Percentiles rank a stretch among this genome's conserved stretches.
These are phyloP conservation scores for Stictocephala bisonia DNA, from an alignment of 2,888 invertebrate species.

Conservation along the genomic window DNA sequence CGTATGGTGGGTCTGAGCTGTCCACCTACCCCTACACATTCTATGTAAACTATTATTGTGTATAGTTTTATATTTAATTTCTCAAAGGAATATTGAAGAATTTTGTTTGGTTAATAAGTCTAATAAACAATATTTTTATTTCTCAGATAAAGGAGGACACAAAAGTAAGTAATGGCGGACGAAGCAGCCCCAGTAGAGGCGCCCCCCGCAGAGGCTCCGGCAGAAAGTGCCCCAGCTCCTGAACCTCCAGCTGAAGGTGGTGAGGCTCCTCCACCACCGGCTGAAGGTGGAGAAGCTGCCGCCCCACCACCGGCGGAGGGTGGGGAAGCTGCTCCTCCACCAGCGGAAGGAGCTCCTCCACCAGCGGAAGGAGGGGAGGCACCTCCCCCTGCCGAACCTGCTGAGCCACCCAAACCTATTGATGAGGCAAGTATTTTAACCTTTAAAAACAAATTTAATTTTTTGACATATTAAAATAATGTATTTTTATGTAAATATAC, in stretches of 20 bases:
- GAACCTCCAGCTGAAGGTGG: conserved; percentile 60
- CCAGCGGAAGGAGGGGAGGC: conserved; percentile 44
- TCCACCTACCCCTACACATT: too few species aligned
- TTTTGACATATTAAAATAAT: too few species aligned
- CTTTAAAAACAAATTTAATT: too few species aligned
- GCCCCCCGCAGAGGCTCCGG: conserved; percentile 54
- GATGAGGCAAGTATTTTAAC: conserved; percentile 25
- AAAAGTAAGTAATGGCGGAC: background rate
- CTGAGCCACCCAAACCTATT: background rate
- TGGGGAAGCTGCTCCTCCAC: conserved; percentile 43
- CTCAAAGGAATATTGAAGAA: too few species aligned
- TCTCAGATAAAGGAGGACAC: too few species aligned
- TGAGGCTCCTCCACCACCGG: conserved; percentile 60
- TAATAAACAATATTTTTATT: too few species aligned
- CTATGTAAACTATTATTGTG: too few species aligned
- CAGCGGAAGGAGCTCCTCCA: conserved; percentile 45
- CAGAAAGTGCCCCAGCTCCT: conserved; percentile 62
- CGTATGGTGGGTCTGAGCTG: too few species aligned
- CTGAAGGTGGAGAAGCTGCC: conserved; percentile 52
- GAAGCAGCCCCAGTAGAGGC: background rate
- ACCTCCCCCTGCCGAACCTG: conserved; percentile 31
- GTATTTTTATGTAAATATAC: too few species aligned
- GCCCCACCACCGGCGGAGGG: conserved; percentile 49
- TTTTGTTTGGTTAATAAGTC: too few species aligned
- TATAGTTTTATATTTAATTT: too few species aligned